A percentile compares a stretch with the other conserved stretches of the same genome.
phyloP scores from a whole-genome alignment of 2,797 vertebrate species.

The Hozukius guyotensis region DNA sequence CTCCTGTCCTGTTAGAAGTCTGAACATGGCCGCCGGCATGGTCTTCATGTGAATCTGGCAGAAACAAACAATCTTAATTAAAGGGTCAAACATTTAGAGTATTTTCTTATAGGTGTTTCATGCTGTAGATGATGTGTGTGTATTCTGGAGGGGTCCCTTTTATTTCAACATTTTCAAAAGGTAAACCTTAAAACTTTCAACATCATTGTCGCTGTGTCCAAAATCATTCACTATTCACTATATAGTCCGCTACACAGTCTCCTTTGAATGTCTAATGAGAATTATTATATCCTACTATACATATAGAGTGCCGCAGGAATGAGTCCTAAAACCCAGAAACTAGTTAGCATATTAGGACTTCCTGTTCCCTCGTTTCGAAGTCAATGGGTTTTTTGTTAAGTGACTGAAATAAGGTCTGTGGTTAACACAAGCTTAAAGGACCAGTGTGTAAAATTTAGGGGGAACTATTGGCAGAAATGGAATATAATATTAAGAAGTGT shows the following conservation, averaged over 20 bases:
- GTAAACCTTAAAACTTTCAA: neutral
- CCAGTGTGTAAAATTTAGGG: no score
- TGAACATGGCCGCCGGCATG: slow-evolving; percentile 99
- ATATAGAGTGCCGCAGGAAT: neutral
- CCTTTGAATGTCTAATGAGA: neutral
- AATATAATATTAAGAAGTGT: no score
- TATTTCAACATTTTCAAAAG: neutral
- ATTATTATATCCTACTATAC: neutral
- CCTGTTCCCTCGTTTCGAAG: no score
- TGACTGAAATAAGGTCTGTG: no score
- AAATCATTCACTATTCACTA: neutral
- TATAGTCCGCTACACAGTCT: neutral
- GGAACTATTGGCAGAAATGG: no score
- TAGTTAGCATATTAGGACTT: no score
- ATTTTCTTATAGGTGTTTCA: neutral
- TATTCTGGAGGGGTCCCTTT: neutral
- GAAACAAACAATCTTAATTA: neutral
- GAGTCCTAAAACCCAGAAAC: no score
- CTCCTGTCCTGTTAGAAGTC: slow-evolving; percentile 98
- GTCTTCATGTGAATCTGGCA: slow-evolving; percentile 99
- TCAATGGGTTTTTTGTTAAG: no score
- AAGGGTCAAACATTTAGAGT: neutral
- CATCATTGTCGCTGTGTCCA: neutral
- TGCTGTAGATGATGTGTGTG: neutral
- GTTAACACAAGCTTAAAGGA: no score